These are phyloP conservation scores for Volucella inanis DNA, from an alignment of 2,888 invertebrate genomes.

Conservation along the genomic window DNA sequence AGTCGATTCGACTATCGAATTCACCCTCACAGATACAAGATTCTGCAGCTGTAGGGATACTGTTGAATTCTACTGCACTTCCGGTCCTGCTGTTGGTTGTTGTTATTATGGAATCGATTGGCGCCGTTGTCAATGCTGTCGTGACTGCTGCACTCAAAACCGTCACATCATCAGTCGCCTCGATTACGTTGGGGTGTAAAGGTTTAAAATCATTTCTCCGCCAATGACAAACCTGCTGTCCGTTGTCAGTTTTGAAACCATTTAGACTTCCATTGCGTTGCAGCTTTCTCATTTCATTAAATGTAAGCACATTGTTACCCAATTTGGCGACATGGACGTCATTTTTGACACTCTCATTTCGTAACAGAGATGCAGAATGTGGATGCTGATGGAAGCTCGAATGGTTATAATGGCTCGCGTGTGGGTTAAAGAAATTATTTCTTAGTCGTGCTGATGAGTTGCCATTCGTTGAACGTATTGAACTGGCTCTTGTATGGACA, in stretches of 20 bases:
- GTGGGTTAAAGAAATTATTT: conserved; percentile 78
- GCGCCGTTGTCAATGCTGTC: conserved; percentile 73
- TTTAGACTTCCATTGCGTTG: conserved; percentile 61
- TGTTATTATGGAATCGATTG: conserved; percentile 58
- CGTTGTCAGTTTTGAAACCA: conserved; percentile 39
- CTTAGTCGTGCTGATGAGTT: conserved; percentile 81
- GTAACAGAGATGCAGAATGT: conserved; percentile 35
- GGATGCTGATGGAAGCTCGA: conserved; percentile 44
- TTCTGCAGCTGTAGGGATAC: background rate
- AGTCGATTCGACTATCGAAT: conserved; percentile 78
- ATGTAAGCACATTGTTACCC: conserved; percentile 66
- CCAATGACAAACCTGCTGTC: conserved; percentile 77
- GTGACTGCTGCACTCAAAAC: conserved; percentile 41
- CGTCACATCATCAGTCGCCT: conserved; percentile 78
- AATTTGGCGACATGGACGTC: conserved; percentile 59
- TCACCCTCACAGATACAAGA: conserved; percentile 80
- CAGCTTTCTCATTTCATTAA: conserved; percentile 55
- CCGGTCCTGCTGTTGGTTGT: conserved; percentile 26
- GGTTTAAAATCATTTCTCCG: conserved; percentile 80
- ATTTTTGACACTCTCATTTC: conserved; percentile 70
- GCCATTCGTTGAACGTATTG: conserved; percentile 81
- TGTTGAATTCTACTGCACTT: conserved; percentile 57
- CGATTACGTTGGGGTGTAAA: conserved; percentile 79
- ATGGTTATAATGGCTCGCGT: conserved; percentile 47
- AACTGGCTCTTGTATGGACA: conserved; percentile 82